phyloP scores from a whole-genome alignment of 2,797 vertebrate species.

The Hemitrygon akajei region DNA sequence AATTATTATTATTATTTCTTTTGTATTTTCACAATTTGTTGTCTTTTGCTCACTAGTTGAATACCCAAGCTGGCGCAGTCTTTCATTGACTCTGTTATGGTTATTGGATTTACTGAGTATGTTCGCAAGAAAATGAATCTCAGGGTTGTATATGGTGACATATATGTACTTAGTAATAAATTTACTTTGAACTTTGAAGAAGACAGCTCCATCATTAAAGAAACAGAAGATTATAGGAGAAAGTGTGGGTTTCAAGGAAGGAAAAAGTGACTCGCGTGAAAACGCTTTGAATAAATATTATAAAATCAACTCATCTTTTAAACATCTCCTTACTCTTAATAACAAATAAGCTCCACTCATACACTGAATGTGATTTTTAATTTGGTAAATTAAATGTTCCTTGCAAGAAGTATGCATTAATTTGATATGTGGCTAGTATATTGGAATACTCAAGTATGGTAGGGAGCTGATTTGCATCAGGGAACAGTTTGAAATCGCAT shows the following conservation, averaged over 20 bases:
- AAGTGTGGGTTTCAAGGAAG: background rate
- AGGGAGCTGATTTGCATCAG: background rate
- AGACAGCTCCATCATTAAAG: background rate
- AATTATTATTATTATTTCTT: no score
- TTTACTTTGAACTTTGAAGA: background rate
- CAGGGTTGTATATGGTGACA: no score
- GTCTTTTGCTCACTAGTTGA: no score
- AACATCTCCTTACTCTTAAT: background rate
- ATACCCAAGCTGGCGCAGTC: no score
- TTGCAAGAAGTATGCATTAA: background rate
- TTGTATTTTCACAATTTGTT: no score
- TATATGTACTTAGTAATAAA: no score
- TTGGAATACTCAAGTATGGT: background rate
- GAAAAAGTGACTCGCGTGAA: background rate
- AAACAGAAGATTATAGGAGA: background rate
- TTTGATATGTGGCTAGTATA: background rate
- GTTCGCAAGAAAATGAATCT: no score
- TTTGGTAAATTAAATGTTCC: conserved; percentile 11
- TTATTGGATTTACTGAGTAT: no score
- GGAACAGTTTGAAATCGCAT: background rate
- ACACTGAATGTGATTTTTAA: background rate
- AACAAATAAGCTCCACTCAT: background rate
- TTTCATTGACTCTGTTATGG: no score
- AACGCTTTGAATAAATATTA: background rate
- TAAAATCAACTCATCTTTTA: background rate